Evolutionary conservation across 2,888 invertebrate species (phyloP).

Genomic region (Amphiduros pacificus): DNA sequence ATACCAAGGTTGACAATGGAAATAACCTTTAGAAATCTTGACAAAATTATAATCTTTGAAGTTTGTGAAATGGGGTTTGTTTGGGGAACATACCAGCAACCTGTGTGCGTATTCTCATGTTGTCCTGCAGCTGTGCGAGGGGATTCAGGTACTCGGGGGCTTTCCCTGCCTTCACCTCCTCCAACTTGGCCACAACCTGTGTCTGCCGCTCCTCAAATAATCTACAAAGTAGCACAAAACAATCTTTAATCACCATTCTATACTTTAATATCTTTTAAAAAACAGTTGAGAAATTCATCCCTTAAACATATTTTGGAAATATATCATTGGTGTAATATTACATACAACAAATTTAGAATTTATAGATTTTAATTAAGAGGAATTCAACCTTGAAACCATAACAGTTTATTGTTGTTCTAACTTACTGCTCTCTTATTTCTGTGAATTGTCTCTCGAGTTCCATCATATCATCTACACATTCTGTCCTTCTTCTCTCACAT

Average conservation of each 20-base stretch:
- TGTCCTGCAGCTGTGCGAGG: conserved; percentile 81
- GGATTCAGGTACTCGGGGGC: conserved; percentile 89
- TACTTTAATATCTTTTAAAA: too few relatives aligned
- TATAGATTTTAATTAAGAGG: too few relatives aligned
- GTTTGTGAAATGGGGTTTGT: background rate
- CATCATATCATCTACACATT: conserved; percentile 82
- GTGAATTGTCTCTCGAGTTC: conserved; percentile 88
- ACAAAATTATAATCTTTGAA: background rate
- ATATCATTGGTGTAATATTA: too few relatives aligned
- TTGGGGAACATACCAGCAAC: conserved; percentile 72
- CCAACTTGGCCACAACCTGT: conserved; percentile 81
- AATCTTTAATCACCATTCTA: too few relatives aligned
- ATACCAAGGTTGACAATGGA: background rate
- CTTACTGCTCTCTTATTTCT: conserved; percentile 81
- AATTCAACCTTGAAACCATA: too few relatives aligned
- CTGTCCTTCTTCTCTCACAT: conserved; percentile 80
- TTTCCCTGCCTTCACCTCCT: conserved; percentile 81
- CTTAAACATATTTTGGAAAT: too few relatives aligned
- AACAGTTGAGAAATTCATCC: too few relatives aligned
- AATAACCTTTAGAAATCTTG: background rate
- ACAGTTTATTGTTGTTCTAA: background rate
- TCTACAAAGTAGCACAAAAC: too few relatives aligned
- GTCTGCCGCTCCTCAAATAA: conserved; percentile 80
- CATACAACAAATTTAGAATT: too few relatives aligned
- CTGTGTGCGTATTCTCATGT: conserved; percentile 81